Evolutionary conservation across 2,888 invertebrate species (phyloP), one percentile per base, ranked within the genome.

Genomic region (Philopedon plagiatum): DNA sequence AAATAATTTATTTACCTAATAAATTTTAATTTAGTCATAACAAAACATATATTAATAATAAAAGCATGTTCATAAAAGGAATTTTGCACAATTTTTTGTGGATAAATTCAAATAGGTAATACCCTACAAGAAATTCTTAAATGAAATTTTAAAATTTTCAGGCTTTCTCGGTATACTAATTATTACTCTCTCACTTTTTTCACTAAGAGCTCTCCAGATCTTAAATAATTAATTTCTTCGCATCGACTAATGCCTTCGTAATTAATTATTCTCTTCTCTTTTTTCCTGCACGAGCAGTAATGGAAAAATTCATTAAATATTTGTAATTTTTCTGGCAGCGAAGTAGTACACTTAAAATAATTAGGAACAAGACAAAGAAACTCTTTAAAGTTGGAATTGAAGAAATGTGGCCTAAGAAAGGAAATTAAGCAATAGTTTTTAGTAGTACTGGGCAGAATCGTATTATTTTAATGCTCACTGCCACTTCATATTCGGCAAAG

Each of bases 301-400:
- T 44, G 61, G 44, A 61, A 61, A 60, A 60, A 41, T 60, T 60
- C 60, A 60, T 60, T 60, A 60, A 60, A 61, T 61, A 61, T 61
- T 61, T 61, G 21, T 41, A 61, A 61, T 41, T 61, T 61, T 51
- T 51, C 29, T 29, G 49, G 26, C 49, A 26, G 26, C 49, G 5
- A 49, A 49, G 23, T 49, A 23, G 13, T 49, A 26, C 49, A 49
- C 49, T 49, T 26, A 49, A 49, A 9, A 21, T 21, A 46, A 46
- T 46, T 46, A 21, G 46, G 23, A 46, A 46, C 15, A 39, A 15
- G 39, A 39, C n/a, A n/a, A n/a, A n/a, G n/a, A n/a, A n/a, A n/a
- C n/a, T n/a, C n/a, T n/a, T n/a, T n/a, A n/a, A n/a, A n/a, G n/a
- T n/a, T n/a, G n/a, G n/a, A n/a, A n/a, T n/a, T n/a, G n/a, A n/a